A percentile compares a stretch with the other conserved stretches of the same genome.
Conservation (phyloP, 2,797 vertebrate genomes). For the Anas bahamensis region DNA sequence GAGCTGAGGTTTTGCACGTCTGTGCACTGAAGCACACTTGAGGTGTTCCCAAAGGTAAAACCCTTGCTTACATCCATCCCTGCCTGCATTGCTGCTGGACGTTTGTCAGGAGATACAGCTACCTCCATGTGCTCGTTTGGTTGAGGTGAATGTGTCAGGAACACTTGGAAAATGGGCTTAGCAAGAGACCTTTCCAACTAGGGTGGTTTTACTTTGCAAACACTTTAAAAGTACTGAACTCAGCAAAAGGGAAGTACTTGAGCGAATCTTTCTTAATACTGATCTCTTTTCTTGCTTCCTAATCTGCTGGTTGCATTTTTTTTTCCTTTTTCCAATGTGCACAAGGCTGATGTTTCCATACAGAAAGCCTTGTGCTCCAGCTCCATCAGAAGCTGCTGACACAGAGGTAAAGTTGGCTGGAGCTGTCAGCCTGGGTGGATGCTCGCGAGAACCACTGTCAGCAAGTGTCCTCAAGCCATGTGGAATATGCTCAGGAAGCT, state of each 20-base stretch:
- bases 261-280: neutral
- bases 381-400: neutral
- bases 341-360: neutral
- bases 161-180: neutral
- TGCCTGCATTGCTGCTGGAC: neutral
- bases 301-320: neutral
- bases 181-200: neutral
- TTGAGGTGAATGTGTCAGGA: neutral
- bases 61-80: neutral
- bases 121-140: neutral
- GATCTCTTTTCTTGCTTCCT: neutral
- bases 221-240: neutral
- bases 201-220: neutral
- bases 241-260: neutral
- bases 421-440: neutral
- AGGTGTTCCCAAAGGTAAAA: neutral
- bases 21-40: neutral
- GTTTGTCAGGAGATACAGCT: neutral
- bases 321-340: neutral
- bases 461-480: neutral
- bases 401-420: neutral
- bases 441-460: neutral
- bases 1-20: neutral
- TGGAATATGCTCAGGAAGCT: neutral
- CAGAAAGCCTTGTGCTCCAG: neutral